Percentiles rank a stretch among this genome's conserved stretches.
Evolutionary conservation across 2,113 vertebrate genomes (phyloP).

Genomic region (Pica pica): DNA sequence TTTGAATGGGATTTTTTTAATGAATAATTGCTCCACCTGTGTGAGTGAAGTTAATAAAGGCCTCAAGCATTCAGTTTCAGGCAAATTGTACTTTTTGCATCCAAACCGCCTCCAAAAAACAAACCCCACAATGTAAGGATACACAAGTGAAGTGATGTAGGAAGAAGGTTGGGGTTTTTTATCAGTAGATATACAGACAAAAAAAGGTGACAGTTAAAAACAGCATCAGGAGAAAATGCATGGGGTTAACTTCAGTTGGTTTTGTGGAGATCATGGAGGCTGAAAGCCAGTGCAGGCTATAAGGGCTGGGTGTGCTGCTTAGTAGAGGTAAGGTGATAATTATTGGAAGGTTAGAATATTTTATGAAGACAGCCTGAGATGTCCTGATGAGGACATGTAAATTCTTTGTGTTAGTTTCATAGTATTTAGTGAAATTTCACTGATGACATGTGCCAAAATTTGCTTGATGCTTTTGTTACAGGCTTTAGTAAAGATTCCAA

Average conservation of each 20-base stretch:
- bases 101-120: not conserved
- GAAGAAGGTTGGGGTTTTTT: not conserved
- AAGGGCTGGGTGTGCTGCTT: not conserved
- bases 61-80: not conserved
- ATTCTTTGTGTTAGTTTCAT: not conserved
- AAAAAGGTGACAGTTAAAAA: not conserved
- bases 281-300: not conserved
- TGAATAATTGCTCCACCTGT: not conserved
- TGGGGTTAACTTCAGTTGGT: not conserved
- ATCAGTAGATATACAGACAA: not conserved
- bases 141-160: not conserved
- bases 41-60: not conserved
- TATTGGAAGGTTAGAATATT: not conserved
- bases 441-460: not conserved
- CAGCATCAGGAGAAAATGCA: not conserved
- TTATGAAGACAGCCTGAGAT: not conserved
- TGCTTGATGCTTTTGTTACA: not conserved
- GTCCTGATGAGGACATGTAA: not conserved
- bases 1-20: not conserved
- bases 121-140: not conserved
- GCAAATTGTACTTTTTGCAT: not conserved
- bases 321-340: not conserved
- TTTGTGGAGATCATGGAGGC: not conserved
- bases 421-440: not conserved
- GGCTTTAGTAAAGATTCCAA: not conserved